Conservation (phyloP, 2,113 vertebrate genomes). For the Urocynchramus pylzowi region DNA sequence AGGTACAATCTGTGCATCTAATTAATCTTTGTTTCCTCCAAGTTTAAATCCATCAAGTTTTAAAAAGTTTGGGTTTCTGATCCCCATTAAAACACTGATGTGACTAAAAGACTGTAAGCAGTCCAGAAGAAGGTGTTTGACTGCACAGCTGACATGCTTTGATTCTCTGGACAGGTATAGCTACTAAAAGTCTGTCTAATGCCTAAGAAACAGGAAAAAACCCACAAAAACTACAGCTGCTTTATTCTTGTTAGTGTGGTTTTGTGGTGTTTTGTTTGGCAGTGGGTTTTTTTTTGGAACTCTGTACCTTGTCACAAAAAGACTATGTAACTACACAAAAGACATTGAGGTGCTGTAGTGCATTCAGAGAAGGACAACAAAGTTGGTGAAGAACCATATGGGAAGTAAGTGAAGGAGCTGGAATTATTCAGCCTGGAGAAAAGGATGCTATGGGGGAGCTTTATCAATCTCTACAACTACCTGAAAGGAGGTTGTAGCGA, state of each 20-base stretch:
- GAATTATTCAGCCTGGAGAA: not conserved
- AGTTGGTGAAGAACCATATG: not conserved
- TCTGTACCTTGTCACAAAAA: not conserved
- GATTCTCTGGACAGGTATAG: not conserved
- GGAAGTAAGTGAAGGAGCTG: not conserved
- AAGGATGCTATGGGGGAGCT: not conserved
- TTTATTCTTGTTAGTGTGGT: not conserved
- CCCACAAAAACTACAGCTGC: not conserved
- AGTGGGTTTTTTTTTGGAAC: accelerated
- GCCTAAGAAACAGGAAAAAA: not conserved
- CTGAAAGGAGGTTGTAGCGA: accelerated
- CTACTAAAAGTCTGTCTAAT: not conserved
- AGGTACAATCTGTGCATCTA: not conserved
- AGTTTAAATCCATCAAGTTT: not conserved
- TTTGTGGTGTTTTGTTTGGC: not conserved
- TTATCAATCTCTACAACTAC: not conserved
- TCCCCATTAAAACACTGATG: not conserved
- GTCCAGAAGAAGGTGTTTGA: not conserved
- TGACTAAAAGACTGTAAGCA: not conserved
- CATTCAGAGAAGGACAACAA: not conserved
- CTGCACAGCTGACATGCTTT: not conserved
- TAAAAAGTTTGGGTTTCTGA: not conserved
- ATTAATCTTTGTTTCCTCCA: not conserved
- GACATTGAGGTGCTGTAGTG: not conserved
- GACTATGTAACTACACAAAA: not conserved